These are phyloP conservation scores for Callocephalon fimbriatum DNA, from an alignment of 2,113 vertebrate genomes.

Conservation along the genomic window DNA sequence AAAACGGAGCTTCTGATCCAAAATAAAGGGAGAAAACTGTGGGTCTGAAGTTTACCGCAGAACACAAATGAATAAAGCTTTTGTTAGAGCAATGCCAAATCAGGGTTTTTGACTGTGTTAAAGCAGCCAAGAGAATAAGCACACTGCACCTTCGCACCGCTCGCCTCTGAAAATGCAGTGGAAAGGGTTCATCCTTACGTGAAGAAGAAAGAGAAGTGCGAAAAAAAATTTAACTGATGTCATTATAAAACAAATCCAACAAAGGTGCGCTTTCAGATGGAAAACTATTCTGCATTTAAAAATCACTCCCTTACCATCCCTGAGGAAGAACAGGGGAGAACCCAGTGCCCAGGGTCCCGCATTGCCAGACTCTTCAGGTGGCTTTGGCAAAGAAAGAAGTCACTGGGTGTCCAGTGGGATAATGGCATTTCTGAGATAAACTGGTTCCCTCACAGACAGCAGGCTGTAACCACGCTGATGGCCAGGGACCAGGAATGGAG, in stretches of 20 bases:
- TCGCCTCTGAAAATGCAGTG: not conserved
- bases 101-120: not conserved
- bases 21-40: not conserved
- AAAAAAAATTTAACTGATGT: not conserved
- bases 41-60: not conserved
- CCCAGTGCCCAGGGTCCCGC: accelerated
- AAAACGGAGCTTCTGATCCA: not conserved
- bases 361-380: not conserved
- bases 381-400: not conserved
- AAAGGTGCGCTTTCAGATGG: not conserved
- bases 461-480: accelerated
- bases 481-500: accelerated
- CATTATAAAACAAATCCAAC: not conserved
- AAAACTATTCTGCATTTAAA: not conserved
- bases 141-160: accelerated
- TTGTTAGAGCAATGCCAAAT: not conserved
- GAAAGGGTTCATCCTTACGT: not conserved
- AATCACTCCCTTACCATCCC: not conserved
- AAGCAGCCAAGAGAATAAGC: not conserved
- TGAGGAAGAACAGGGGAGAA: not conserved
- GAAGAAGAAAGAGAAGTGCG: not conserved
- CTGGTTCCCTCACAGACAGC: accelerated
- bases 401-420: accelerated
- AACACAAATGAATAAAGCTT: not conserved
- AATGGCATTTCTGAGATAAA: not conserved